Base-by-base conservation (phyloP, 1,140 invertebrate species). In the Pectinophora gossypiella region DNA sequence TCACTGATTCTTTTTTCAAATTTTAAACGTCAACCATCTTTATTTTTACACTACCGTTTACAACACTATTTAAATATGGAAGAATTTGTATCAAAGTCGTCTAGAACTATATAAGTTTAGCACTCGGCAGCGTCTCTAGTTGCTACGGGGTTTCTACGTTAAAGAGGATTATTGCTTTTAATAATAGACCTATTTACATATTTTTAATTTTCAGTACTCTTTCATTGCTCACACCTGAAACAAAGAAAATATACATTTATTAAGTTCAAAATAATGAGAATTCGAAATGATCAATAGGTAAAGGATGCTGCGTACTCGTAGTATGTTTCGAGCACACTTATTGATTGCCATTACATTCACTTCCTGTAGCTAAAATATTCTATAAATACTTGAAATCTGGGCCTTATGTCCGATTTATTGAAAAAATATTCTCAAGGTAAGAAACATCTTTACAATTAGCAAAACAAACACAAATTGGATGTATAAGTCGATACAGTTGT, bases 121-220 rank as follows among this genome's bases (percentile, higher is more conserved):
- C 74, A 80, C 77, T 75, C 65, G 64, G 27, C 62, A 70, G 63
- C 61, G 70, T 64, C 68, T 69, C 48, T 70, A 58, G 35, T 10
- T 27, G 27, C 68, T 73, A 79, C 58, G 82, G 79, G 79, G 76
- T 83, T 83, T 76, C 62, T 72, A 77, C 46, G 55, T 76, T 69
- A 53, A 59, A 59, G 54, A 44, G 47, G 57, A 69, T 74, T 83
- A 83, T 85, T 85, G 78, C 75, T 82, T 82, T 46, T 68, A 62
- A 19, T 76, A 76, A 77, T 79, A 80, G 74, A 83, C 72, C 69
- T 75, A 69, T 68, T 51, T 59, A 61, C 42, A n/a, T 12, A 18
- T 20, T 44, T 20, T 20, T 15, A 18, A 12, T 16, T 40, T 15
- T 16, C 16, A 15, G 36, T 12, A 40, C 36, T 40, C 15, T 5